Base-by-base conservation (phyloP, 2,888 invertebrate genomes). In the Marasmarcha lunaedactyla region DNA sequence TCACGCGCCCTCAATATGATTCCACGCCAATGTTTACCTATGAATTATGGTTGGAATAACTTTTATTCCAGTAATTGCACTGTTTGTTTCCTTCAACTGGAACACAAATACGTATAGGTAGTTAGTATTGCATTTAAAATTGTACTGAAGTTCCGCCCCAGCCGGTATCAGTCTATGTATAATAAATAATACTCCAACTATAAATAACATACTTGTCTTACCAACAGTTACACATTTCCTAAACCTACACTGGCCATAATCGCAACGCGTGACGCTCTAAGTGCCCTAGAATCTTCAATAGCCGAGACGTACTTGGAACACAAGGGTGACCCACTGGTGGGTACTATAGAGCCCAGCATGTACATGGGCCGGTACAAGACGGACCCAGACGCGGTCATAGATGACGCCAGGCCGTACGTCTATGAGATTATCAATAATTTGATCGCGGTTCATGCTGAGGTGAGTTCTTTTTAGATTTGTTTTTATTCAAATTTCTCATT, bases 261-360 rank as follows among this genome's bases (percentile, higher is more conserved):
- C 62, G 88, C 86, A 0, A 87, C 89, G 1, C 89, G 88, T 57
- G 86, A 86, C 3, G 87, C 89, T 3, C 74, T 91, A 3, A 84
- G 81, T 42, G 69, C 76, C 2, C 69, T 90, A 27, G 89, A 90
- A 53, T 74, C 77, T 2, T 84, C 84, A 4, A 88, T 94, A 42
- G 85, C 93, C 10, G 93, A 94, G 55, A 90, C 90, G 1, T 94
- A 93, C 62, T 81, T 94, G 37, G 97, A 97, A 66, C 91, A 93
- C 59, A 96, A 96, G 61, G 92, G 94, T 35, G 96, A 97, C 76
- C 97, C 97, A 0, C 84, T 98, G 9, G 95, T 97, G 14, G 97
- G 96, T n/a, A 94, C 93, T 4, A 95, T 98, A 47, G 97, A 98
- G 71, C 95, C 94, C 4, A 95, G 94, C 46, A 97, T 98, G 96